Evolutionary conservation across 2,888 invertebrate genomes (phyloP), one percentile per base, ranked within the genome.

Genomic region (Acrobasis repandana): DNA sequence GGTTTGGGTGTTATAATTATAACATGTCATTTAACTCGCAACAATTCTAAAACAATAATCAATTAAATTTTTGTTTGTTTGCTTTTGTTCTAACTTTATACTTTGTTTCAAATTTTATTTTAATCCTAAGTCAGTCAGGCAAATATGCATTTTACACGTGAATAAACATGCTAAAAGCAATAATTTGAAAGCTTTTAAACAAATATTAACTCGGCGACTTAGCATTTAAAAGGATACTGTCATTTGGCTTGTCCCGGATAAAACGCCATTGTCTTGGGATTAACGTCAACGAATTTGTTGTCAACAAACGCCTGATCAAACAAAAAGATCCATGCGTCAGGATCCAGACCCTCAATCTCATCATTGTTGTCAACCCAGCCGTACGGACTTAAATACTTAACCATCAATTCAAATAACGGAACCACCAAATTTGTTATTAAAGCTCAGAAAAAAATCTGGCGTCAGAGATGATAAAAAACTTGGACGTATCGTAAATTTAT

Each of bases 291-390:
- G 85, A 88, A 90, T 85, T 88, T 85, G 86, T 89, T 88, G 89
- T 88, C 88, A 88, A 88, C 90, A 87, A 86, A 89, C 86, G 90
- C 87, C 85, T 86, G 90, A 88, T 88, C 88, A 91, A 90, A 91
- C 86, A 91, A 86, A 88, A 88, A 86, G 86, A 85, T 83, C 85
- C 82, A 79, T 79, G 75, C 80, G 79, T 81, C 80, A 79, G 72
- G 75, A 67, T 69, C 78, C 79, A 79, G 84, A 86, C 88, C 86
- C 82, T 79, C 76, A 74, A 76, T 80, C 76, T 69, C 70, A 80
- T 81, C 79, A 83, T 86, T 86, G 82, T 83, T 74, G 73, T 76
- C 74, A 77, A 69, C 65, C 76, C 80, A 71, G 76, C 75, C 81
- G 76, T 77, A 65, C 69, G 69, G 71, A 84, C 79, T 86, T 86